A percentile compares a stretch with the other conserved stretches of the same genome.
Evolutionary conservation across 1,140 invertebrate genomes (phyloP).

Genomic region (Colletes latitarsis): DNA sequence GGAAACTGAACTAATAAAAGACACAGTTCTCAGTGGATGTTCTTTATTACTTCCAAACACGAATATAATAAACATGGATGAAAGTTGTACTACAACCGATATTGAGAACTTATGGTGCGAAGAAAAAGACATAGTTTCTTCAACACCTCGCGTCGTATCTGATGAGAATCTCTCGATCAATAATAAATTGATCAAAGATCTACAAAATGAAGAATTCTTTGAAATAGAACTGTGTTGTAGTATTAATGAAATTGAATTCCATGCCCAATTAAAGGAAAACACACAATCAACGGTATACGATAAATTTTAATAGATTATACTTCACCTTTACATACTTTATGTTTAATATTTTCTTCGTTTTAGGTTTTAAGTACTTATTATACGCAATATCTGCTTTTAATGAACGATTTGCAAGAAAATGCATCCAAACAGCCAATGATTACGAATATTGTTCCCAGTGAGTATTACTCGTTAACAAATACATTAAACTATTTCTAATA

Average conservation of each 20-base stretch:
- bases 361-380: conserved; percentile 52
- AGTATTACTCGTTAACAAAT: conserved; percentile 25
- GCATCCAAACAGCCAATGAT: conserved; percentile 61
- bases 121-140: conserved; percentile 1
- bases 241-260: conserved; percentile 21
- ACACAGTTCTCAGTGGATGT: conserved; percentile 40
- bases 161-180: conserved; percentile 16
- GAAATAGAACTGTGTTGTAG: conserved; percentile 56
- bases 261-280: conserved; percentile 56
- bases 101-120: conserved; percentile 25
- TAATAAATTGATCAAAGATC: conserved; percentile 44
- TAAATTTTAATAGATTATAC: not conserved
- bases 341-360: conserved; percentile 19
- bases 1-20: not conserved
- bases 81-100: not conserved
- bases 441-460: conserved; percentile 44
- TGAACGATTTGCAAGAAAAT: conserved; percentile 59
- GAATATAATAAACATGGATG: not conserved
- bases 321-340: not conserved
- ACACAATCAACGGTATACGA: conserved; percentile 10
- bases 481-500: not conserved
- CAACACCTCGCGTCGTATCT: conserved; percentile 35
- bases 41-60: not conserved
- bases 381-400: conserved; percentile 42
- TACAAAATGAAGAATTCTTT: conserved; percentile 41